Evolutionary conservation across 2,888 invertebrate genomes (phyloP).

Genomic region (Rhamphomyia laevipes): DNA sequence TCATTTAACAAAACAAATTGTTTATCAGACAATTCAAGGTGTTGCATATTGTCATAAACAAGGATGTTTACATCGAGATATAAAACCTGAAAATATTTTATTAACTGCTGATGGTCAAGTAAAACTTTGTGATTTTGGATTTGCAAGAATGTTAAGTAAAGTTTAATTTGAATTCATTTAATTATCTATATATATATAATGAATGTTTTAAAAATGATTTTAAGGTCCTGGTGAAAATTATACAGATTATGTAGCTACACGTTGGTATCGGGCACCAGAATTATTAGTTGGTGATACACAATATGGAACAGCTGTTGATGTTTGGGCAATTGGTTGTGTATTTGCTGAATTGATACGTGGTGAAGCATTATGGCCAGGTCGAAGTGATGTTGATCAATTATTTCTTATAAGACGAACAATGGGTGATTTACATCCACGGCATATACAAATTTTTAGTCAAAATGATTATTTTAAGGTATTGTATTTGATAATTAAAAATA

Average conservation of each 20-base stretch:
- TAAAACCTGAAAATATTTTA: constrained; percentile 97
- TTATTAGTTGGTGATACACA: constrained; percentile 93
- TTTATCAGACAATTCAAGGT: constrained; percentile 91
- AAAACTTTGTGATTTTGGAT: constrained; percentile 95
- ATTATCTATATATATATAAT: neutral
- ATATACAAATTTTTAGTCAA: constrained; percentile 90
- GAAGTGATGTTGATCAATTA: constrained; percentile 96
- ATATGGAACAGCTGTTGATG: constrained; percentile 82
- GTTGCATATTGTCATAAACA: constrained; percentile 95
- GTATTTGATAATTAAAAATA: neutral
- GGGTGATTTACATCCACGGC: constrained; percentile 85
- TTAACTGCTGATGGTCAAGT: constrained; percentile 87
- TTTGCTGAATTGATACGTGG: constrained; percentile 79
- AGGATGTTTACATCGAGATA: constrained; percentile 89
- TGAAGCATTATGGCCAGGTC: constrained; percentile 95
- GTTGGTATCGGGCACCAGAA: constrained; percentile 98
- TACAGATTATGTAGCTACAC: constrained; percentile 97
- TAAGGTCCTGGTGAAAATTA: constrained; percentile 93
- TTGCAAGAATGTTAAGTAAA: constrained; percentile 86
- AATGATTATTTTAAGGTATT: constrained; percentile 73
- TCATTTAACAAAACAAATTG: constrained; percentile 77
- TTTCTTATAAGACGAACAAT: constrained; percentile 90
- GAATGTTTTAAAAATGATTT: neutral
- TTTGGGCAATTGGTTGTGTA: constrained; percentile 96
- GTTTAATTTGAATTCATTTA: constrained; percentile 3